Base-by-base conservation (phyloP, 2,888 invertebrate species). In the Tortrix viridana region DNA sequence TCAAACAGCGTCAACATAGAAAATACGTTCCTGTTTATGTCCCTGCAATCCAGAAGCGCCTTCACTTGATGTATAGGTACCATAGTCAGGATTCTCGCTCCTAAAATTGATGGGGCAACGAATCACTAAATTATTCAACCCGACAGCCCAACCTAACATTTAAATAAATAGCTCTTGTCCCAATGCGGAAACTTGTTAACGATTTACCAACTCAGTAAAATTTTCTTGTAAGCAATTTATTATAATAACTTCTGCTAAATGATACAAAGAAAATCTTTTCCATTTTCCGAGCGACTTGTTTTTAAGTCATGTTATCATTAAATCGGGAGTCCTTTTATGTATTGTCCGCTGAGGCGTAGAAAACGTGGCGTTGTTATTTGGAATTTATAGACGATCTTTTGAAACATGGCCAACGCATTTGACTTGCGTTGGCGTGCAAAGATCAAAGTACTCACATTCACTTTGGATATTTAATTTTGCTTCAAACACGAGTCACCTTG, bases 11-110 rank as follows among this genome's bases (percentile, higher is more conserved):
- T 95, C 67, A 96, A 79, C 1, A 94, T 94, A 19, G 95, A 78
- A 73, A 96, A 95, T 16, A 93, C 88, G n/a, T 93, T 94, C 14
- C 93, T 88, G 49, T 94, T 94, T 26, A 96, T 86, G 61, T 96
- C 94, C 12, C 92, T 88, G 55, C 96, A 92, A 76, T 96, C 96
- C 65, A 95, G 92, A 0, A 96, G 94, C 0, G 96, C 94, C 76
- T 96, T 95, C 59, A 96, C 76, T 84, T 96, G 95, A 72, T 94
- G 93, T 12, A 96, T 82, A n/a, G n/a, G n/a, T n/a, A 1, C 96
- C 96, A 96, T 96, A 97, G 75, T 96, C 96, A n/a, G 92, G 82
- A 6, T 79, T 82, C 59, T 74, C 73, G 26, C 69, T 76, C 56
- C 86, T 84, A 78, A 22, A 74, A 75, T 71, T 60, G 46, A 60